A percentile compares a stretch with the other conserved stretches of the same genome.
Evolutionary conservation across 2,888 invertebrate genomes (phyloP).

Genomic region (Ormyrus labotus): DNA sequence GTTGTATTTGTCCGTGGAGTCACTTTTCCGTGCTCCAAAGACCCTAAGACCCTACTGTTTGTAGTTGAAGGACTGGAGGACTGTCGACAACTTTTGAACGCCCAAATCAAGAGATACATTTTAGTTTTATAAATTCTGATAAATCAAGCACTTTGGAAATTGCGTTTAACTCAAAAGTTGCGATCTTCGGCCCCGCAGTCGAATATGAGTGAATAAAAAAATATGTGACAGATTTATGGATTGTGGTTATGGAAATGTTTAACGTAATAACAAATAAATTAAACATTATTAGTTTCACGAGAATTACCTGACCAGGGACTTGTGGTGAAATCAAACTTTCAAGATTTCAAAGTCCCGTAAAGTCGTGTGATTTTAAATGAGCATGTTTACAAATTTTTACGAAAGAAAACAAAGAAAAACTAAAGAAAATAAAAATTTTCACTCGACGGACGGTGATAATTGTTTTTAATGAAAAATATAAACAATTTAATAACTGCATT

Average conservation of each 20-base stretch:
- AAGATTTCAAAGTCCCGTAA: slow-evolving; percentile 34
- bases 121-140: too few relatives aligned
- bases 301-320: neutral
- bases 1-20: slow-evolving; percentile 46
- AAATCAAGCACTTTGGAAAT: too few relatives aligned
- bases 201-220: slow-evolving; percentile 26
- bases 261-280: neutral
- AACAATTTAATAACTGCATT: too few relatives aligned
- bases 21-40: slow-evolving; percentile 44
- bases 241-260: neutral
- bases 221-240: slow-evolving; percentile 15
- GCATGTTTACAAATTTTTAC: too few relatives aligned
- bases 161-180: slow-evolving; percentile 14
- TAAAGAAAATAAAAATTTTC: too few relatives aligned
- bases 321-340: neutral
- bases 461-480: too few relatives aligned
- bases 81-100: slow-evolving; percentile 31
- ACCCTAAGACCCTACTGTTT: slow-evolving; percentile 51
- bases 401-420: too few relatives aligned
- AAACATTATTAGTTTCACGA: neutral
- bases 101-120: too few relatives aligned
- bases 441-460: too few relatives aligned
- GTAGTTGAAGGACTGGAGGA: slow-evolving; percentile 24
- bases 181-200: slow-evolving; percentile 21
- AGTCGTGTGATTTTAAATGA: neutral